Conservation (phyloP, 2,888 invertebrate species). For the Drosophila kokeensis region DNA sequence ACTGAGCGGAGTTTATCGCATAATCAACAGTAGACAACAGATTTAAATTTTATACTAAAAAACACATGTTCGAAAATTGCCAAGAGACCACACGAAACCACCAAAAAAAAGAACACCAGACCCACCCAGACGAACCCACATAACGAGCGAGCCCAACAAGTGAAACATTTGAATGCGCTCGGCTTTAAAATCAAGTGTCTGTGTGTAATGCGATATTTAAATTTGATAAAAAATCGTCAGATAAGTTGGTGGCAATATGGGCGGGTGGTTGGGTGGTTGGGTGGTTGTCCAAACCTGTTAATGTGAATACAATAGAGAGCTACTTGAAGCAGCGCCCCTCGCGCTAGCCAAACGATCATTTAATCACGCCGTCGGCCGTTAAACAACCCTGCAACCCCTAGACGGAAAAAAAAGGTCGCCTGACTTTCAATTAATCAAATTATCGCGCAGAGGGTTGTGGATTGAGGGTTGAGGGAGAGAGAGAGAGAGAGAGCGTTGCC, state of each 20-base stretch:
- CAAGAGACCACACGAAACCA: slow-evolving; percentile 49
- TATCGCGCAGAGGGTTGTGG: slow-evolving; percentile 57
- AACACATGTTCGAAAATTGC: slow-evolving; percentile 74
- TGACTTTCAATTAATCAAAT: slow-evolving; percentile 81
- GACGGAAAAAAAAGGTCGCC: slow-evolving; percentile 60
- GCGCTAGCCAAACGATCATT: slow-evolving; percentile 62
- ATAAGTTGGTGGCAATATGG: slow-evolving; percentile 45
- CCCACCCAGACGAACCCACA: slow-evolving; percentile 31
- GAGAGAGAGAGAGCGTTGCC: background rate
- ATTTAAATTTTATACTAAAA: slow-evolving; percentile 74
- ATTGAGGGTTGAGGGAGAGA: slow-evolving; percentile 27
- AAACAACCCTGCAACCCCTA: slow-evolving; percentile 43
- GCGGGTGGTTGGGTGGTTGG: slow-evolving; percentile 61
- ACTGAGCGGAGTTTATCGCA: slow-evolving; percentile 60
- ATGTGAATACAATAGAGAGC: slow-evolving; percentile 75
- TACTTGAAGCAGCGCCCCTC: slow-evolving; percentile 59
- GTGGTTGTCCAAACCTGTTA: slow-evolving; percentile 67
- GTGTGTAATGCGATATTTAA: slow-evolving; percentile 79
- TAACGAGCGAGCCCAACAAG: slow-evolving; percentile 48
- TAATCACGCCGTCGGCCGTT: slow-evolving; percentile 59
- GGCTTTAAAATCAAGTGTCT: slow-evolving; percentile 75
- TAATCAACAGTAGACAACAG: slow-evolving; percentile 67
- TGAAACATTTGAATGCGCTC: slow-evolving; percentile 71
- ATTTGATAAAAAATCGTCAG: slow-evolving; percentile 53
- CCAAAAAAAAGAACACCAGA: slow-evolving; percentile 3